These are phyloP conservation scores for Netelia melanura DNA, from an alignment of 2,888 invertebrate species.

Conservation along the genomic window DNA sequence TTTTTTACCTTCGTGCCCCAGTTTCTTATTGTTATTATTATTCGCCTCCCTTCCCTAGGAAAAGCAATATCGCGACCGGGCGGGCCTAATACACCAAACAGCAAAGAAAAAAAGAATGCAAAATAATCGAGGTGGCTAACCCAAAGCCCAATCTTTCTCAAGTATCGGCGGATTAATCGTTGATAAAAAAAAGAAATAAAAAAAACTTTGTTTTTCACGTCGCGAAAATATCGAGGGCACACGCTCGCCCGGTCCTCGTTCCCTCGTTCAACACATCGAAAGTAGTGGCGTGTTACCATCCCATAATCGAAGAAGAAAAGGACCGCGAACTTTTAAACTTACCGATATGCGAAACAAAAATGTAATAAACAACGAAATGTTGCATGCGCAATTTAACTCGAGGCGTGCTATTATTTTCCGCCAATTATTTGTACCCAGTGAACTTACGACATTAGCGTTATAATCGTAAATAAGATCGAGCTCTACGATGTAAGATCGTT, in stretches of 20 bases:
- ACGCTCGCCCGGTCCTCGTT: conserved; percentile 8
- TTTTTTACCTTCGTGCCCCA: conserved; percentile 4
- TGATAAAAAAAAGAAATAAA: conserved; percentile 29
- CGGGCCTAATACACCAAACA: neutral
- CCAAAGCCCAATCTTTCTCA: conserved; percentile 48
- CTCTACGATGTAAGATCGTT: conserved; percentile 16
- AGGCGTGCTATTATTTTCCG: conserved; percentile 78
- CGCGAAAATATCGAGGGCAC: conserved; percentile 42
- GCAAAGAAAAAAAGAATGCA: neutral
- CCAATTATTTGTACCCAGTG: conserved; percentile 75
- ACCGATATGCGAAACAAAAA: conserved; percentile 45
- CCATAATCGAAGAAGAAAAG: conserved; percentile 57
- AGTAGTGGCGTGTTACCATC: conserved; percentile 48
- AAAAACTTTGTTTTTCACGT: conserved; percentile 35
- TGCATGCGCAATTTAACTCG: conserved; percentile 60
- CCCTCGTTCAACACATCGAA: conserved; percentile 25
- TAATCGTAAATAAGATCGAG: conserved; percentile 28
- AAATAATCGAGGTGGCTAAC: conserved; percentile 4
- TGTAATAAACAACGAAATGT: conserved; percentile 51
- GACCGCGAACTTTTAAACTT: conserved; percentile 56
- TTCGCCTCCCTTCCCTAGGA: neutral
- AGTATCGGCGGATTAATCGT: conserved; percentile 55
- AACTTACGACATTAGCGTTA: conserved; percentile 64
- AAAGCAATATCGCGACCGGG: conserved; percentile 2
- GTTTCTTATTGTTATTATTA: conserved; percentile 13